Conservation (phyloP, 2,888 invertebrate species). For the Agapostemon virescens region DNA sequence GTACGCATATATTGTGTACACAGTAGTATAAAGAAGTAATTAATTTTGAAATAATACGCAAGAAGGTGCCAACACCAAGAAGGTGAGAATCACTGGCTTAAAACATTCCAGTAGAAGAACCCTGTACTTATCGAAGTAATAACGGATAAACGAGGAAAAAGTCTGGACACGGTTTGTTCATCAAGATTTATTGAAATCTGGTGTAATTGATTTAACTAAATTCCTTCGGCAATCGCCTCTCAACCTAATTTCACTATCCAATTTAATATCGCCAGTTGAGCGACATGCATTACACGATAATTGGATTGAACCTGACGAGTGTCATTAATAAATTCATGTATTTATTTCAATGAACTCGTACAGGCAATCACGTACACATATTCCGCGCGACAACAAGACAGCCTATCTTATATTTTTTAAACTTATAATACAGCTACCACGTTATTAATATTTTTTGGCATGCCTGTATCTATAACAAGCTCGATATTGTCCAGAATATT, state of each 20-base stretch:
- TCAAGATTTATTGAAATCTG: conserved; percentile 3
- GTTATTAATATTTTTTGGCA: no score
- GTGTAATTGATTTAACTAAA: not conserved
- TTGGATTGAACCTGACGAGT: not conserved
- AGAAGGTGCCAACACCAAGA: not conserved
- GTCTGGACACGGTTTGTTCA: not conserved
- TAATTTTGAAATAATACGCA: not conserved
- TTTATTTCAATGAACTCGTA: not conserved
- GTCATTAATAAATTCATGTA: not conserved
- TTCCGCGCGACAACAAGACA: not conserved
- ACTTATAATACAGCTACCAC: no score
- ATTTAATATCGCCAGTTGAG: not conserved
- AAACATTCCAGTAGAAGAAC: not conserved
- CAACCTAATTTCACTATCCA: not conserved
- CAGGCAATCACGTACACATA: not conserved
- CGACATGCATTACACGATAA: not conserved
- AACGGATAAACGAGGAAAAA: not conserved
- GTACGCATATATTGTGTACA: no score
- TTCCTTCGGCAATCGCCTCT: not conserved
- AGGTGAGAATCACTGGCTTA: not conserved
- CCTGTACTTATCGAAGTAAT: not conserved
- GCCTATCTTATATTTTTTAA: not conserved
- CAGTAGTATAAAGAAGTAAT: no score
- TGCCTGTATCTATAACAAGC: no score
- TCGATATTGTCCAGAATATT: no score